Percentiles rank a stretch among this genome's conserved stretches.
Conservation (phyloP, 2,888 invertebrate genomes). For the Plemyria rubiginata region DNA sequence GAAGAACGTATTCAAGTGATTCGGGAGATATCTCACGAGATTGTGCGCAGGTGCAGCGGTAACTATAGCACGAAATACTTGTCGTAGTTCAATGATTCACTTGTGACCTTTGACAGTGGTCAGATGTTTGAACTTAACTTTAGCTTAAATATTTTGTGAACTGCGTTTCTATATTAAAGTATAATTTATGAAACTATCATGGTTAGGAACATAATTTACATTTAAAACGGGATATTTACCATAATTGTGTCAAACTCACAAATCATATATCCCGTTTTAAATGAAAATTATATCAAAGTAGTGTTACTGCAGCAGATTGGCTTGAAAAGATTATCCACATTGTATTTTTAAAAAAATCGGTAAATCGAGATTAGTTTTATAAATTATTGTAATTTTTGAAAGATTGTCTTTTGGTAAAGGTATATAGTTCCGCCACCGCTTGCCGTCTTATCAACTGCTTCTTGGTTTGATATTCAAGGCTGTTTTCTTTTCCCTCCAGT, state of each 20-base stretch:
- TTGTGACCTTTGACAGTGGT: conserved; percentile 23
- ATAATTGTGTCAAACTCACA: too few relatives aligned
- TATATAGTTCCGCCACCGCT: conserved; percentile 2
- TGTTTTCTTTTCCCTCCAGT: conserved; percentile 29
- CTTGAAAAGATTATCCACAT: background rate
- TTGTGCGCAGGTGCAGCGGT: conserved; percentile 29
- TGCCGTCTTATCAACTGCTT: conserved; percentile 10
- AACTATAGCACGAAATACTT: conserved; percentile 21
- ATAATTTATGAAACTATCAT: too few relatives aligned
- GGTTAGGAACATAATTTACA: too few relatives aligned
- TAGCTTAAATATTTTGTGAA: conserved; percentile 2
- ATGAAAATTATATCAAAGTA: background rate
- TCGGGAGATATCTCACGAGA: conserved; percentile 33
- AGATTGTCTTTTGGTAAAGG: background rate
- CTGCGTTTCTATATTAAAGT: too few relatives aligned
- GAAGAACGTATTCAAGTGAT: conserved; percentile 33
- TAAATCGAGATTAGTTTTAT: background rate
- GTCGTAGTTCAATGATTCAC: conserved; percentile 18
- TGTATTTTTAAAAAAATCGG: background rate
- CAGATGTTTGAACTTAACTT: conserved; percentile 17
- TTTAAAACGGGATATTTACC: too few relatives aligned
- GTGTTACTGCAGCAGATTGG: background rate
- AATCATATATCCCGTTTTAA: too few relatives aligned
- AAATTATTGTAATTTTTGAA: too few relatives aligned
- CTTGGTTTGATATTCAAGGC: conserved; percentile 19